Conservation (phyloP, 2,113 vertebrate genomes). For the Sturnus vulgaris region DNA sequence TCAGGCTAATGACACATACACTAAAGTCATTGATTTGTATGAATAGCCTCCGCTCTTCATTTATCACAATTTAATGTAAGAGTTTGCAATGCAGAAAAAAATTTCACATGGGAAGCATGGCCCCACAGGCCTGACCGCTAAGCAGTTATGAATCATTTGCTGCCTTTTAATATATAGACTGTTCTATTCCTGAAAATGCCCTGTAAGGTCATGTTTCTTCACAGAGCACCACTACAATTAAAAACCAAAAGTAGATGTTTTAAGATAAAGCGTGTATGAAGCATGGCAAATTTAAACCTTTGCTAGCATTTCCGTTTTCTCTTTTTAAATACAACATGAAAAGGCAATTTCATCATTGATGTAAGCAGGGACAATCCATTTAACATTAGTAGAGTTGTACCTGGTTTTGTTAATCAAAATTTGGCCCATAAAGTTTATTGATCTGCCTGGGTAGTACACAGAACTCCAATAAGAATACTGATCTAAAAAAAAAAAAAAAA, state of each 20-base stretch:
- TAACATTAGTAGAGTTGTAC: background rate
- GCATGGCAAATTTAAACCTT: constrained; percentile 21
- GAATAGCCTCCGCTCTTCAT: constrained; percentile 99
- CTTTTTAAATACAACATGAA: background rate
- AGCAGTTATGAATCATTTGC: constrained; percentile 92
- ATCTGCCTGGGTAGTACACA: constrained; percentile 47
- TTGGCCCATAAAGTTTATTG: constrained; percentile 29
- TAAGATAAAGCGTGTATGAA: constrained; percentile 32
- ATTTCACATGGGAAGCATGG: constrained; percentile 78
- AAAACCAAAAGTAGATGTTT: constrained; percentile 64
- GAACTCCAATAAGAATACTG: constrained; percentile 27
- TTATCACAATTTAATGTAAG: constrained; percentile 99
- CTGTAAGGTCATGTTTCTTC: constrained; percentile 79
- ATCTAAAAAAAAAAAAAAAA: background rate
- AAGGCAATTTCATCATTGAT: background rate
- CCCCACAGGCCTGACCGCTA: constrained; percentile 78
- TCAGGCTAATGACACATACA: constrained; percentile 99
- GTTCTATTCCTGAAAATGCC: constrained; percentile 84
- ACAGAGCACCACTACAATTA: constrained; percentile 81
- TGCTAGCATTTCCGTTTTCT: background rate
- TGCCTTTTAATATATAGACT: constrained; percentile 90
- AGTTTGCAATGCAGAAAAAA: constrained; percentile 97
- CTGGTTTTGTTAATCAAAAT: background rate
- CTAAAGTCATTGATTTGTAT: constrained; percentile 99
- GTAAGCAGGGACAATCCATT: background rate